Percentiles rank a stretch among this genome's conserved stretches.
Evolutionary conservation across 2,797 vertebrate species (phyloP).

Genomic region (Sphenopsis melanotis): DNA sequence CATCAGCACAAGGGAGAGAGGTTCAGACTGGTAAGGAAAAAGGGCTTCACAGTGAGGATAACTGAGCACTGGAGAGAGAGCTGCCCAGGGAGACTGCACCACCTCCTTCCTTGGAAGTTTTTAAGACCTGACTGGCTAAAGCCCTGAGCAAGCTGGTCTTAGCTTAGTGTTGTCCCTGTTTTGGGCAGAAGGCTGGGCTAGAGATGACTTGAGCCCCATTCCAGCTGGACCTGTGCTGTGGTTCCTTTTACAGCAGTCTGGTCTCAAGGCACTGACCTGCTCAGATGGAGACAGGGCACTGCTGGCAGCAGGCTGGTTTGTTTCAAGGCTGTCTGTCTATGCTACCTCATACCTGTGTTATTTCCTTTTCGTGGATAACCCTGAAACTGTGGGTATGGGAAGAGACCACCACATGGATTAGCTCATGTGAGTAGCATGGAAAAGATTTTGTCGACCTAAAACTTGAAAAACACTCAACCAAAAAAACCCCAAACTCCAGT

Average conservation of each 20-base stretch:
- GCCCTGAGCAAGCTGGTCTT: neutral
- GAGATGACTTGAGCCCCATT: neutral
- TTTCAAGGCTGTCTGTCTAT: neutral
- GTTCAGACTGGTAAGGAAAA: neutral
- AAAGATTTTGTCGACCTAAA: neutral
- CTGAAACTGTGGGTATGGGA: neutral
- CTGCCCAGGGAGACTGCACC: neutral
- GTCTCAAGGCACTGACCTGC: neutral
- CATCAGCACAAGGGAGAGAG: neutral
- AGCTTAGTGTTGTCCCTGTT: neutral
- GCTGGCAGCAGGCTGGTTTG: neutral
- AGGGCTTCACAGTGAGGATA: fast-evolving
- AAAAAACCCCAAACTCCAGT: neutral
- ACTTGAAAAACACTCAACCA: neutral
- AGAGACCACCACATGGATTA: neutral
- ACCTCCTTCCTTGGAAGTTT: neutral
- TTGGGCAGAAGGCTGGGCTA: neutral
- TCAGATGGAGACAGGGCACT: neutral
- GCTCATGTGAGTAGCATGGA: neutral
- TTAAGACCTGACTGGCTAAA: neutral
- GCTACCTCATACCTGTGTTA: neutral
- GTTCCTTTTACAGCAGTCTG: neutral
- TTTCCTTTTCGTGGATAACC: neutral
- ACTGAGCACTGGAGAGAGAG: neutral
- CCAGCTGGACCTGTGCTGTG: neutral